Percentiles rank a stretch among this genome's conserved stretches.
phyloP scores from a whole-genome alignment of 1,140 invertebrate genomes.

The Conus betulinus region DNA sequence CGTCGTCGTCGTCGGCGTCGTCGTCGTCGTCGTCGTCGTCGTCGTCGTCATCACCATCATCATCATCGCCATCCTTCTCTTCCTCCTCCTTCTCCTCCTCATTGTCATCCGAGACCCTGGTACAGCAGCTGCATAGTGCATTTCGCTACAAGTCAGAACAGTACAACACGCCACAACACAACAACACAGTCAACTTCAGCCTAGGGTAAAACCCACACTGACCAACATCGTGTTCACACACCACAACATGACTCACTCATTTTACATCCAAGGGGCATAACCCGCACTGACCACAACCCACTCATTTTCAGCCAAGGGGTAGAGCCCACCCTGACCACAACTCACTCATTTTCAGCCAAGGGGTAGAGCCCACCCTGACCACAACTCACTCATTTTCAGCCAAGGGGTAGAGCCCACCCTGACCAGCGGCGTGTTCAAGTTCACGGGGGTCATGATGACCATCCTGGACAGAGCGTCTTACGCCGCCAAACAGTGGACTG shows the following conservation, averaged over 20 bases:
- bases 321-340: conserved; percentile 24
- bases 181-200: not conserved
- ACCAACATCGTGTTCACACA: not conserved
- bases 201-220: not conserved
- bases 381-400: not conserved
- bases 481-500: conserved; percentile 30
- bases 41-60: no score
- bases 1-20: no score
- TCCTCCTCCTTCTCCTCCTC: no score
- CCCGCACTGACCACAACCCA: conserved; percentile 10
- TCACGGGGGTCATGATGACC: conserved; percentile 31
- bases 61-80: not conserved
- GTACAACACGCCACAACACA: no score
- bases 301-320: not conserved
- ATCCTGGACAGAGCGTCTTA: conserved; percentile 24
- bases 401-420: conserved; percentile 23
- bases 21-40: no score
- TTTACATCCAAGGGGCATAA: not conserved
- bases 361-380: conserved; percentile 25
- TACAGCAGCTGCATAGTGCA: not conserved
- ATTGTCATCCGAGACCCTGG: not conserved
- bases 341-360: not conserved
- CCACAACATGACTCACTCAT: no score
- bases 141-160: no score
- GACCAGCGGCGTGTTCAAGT: conserved; percentile 25